A percentile compares a stretch with the other conserved stretches of the same genome.
phyloP scores from a whole-genome alignment of 1,140 invertebrate species.

The Cotesia typhae region DNA sequence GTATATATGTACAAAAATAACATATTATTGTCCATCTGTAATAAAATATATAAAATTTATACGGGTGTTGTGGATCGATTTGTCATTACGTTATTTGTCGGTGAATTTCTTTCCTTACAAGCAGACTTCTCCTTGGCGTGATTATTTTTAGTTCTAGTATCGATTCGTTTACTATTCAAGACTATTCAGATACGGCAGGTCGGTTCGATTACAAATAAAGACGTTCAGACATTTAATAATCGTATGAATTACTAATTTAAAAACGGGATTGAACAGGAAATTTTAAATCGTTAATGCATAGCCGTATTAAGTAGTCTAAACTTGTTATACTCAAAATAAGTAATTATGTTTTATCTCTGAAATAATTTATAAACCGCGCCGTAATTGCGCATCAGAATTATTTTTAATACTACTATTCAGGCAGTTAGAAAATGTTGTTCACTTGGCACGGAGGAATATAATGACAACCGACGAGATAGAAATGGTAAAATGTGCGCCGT shows the following conservation, averaged over 20 bases:
- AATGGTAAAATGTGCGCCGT: conserved; percentile 37
- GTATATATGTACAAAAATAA: too few relatives aligned
- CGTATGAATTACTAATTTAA: too few relatives aligned
- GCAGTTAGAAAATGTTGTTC: conserved; percentile 58
- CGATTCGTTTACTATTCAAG: conserved; percentile 20
- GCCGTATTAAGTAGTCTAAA: too few relatives aligned
- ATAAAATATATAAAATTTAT: background rate
- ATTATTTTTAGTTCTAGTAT: conserved; percentile 36
- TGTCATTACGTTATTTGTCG: background rate
- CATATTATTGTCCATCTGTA: background rate
- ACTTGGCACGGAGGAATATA: conserved; percentile 39
- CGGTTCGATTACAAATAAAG: background rate
- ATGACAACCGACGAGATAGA: conserved; percentile 41
- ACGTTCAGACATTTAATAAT: background rate
- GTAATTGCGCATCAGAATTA: conserved; percentile 21
- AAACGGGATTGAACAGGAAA: background rate
- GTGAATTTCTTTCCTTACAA: background rate
- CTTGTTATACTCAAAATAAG: too few relatives aligned
- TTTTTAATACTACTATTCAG: conserved; percentile 42
- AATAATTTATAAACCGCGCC: conserved; percentile 43
- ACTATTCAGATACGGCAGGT: conserved; percentile 14
- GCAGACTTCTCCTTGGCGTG: conserved; percentile 21
- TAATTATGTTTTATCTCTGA: background rate
- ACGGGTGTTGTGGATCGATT: background rate
- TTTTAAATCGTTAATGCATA: background rate